Evolutionary conservation across 2,797 vertebrate species (phyloP).

Genomic region (Coilia nasus): DNA sequence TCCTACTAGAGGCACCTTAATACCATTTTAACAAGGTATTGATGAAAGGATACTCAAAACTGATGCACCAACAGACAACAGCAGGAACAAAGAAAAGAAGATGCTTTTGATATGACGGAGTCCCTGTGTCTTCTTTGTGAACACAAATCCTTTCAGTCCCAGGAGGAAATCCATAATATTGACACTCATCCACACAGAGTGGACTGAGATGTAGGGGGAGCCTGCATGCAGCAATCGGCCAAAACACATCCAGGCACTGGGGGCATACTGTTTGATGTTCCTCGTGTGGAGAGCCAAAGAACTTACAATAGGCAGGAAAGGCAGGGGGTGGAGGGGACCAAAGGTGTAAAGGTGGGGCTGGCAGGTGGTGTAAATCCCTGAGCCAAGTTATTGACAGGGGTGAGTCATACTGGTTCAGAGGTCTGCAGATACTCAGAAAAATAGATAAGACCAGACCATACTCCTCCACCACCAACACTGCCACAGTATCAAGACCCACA

Average conservation of each 20-base stretch:
- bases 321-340: neutral
- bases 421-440: slow-evolving; percentile 34
- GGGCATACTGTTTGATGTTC: slow-evolving; percentile 45
- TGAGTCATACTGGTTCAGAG: neutral
- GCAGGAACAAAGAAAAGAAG: neutral
- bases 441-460: slow-evolving; percentile 20
- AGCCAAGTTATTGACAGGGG: neutral
- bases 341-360: neutral
- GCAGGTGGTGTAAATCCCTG: slow-evolving; percentile 26
- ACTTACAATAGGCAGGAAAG: neutral
- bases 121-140: slow-evolving; percentile 16
- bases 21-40: neutral
- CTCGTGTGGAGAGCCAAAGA: neutral
- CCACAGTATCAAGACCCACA: too few relatives aligned
- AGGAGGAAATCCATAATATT: slow-evolving; percentile 60
- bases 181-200: slow-evolving; percentile 55
- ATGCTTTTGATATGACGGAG: slow-evolving; percentile 47
- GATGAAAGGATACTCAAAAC: neutral
- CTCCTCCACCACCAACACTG: neutral
- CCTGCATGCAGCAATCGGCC: slow-evolving; percentile 36
- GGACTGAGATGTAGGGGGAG: slow-evolving; percentile 43
- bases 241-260: neutral
- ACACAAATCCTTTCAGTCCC: slow-evolving; percentile 40
- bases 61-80: neutral
- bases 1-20: neutral